Evolutionary conservation across 2,797 vertebrate genomes (phyloP), one percentile per base, ranked within the genome.

Genomic region (Arnoldichthys spilopterus): DNA sequence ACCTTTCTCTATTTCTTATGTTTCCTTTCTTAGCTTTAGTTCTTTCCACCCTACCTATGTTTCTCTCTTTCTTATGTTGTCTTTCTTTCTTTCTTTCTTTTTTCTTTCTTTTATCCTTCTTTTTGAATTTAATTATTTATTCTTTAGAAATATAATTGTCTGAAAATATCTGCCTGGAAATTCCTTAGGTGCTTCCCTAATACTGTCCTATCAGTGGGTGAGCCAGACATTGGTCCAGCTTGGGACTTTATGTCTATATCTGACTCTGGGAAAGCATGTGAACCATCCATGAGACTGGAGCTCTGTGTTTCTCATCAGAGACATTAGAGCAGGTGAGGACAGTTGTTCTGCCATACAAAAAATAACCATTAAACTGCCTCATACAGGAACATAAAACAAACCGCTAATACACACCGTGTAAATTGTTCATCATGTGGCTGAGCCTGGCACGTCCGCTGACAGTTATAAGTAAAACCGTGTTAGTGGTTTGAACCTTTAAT

Each of bases 251-350:
- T 12, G 22, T 71, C 51, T 71, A 71, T 56, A 71, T 71, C 51
- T 34, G 69, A 71, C 49, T 71, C 69, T 71, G 43, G 70, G 45
- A 59, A 82, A 82, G 53, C 53, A 37, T 74, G 75, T 47, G 34
- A 18, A 47, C 69, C 20, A 2, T n/a, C 53, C n/a, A 13, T 68
- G 28, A 66, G 30, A 62, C 68, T 1, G 28, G 22, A 34, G 63
- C 54, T 63, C 68, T 82, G 83, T 34, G 51, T 77, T 77, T 79
- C 80, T 79, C 77, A 82, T 84, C 80, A 82, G 63, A 1, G 8
- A 8, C n/a, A 26, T 16, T 53, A 6, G 80, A 53, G 72, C 76
- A 67, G 79, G 77, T 61, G 22, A 77, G 83, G 77, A 84, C 80
- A 79, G 45, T 69, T 12, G 20, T 61, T 28, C 66, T 40, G 53